Conservation (phyloP, 1,140 invertebrate genomes). For the Acromyrmex charruanus region DNA sequence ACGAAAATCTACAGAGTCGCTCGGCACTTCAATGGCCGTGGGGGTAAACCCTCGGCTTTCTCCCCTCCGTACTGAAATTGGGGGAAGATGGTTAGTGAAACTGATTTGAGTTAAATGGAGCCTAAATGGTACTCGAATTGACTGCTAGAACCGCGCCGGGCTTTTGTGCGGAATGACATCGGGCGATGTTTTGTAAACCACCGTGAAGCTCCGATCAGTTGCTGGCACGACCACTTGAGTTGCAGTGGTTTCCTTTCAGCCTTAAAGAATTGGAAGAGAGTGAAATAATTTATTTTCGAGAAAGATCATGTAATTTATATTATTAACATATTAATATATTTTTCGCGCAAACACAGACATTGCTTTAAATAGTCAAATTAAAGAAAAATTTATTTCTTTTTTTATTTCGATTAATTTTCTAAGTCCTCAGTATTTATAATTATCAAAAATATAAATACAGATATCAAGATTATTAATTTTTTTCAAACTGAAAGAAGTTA, state of each 20-base stretch:
- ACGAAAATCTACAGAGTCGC: conserved; percentile 71
- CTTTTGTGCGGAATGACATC: conserved; percentile 74
- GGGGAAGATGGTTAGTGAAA: conserved; percentile 80
- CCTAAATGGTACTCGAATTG: conserved; percentile 81
- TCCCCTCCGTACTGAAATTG: conserved; percentile 46
- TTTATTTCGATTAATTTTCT: not conserved
- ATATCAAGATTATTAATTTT: not conserved
- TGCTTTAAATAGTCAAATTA: not conserved
- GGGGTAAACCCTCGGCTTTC: conserved; percentile 20
- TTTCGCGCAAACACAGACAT: not conserved
- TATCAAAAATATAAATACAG: not conserved
- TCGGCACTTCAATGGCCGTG: conserved; percentile 50
- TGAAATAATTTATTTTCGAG: not conserved
- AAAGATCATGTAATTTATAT: not conserved
- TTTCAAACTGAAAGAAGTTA: not conserved
- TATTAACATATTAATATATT: no score
- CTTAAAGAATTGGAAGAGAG: not conserved
- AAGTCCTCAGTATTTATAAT: not conserved
- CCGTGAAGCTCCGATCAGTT: conserved; percentile 45
- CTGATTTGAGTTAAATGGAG: conserved; percentile 82
- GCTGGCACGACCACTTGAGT: not conserved
- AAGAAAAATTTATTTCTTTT: not conserved
- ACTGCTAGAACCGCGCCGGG: conserved; percentile 66
- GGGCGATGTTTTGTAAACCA: conserved; percentile 54
- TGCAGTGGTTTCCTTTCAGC: conserved; percentile 6